Conservation (phyloP, 2,113 vertebrate genomes). For the Cephalopholis sonnerati region DNA sequence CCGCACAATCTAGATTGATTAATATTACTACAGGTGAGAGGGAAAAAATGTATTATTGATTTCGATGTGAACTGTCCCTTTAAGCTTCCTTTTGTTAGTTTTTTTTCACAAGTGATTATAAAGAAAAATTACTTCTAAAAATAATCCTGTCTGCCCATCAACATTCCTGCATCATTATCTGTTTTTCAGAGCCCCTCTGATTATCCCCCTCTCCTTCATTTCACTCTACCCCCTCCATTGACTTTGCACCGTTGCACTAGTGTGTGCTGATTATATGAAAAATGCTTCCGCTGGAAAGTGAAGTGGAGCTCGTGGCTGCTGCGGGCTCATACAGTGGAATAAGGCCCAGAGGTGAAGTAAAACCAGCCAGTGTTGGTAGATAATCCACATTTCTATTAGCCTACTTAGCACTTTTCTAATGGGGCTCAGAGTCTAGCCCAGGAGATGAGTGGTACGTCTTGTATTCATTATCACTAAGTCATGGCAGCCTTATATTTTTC, state of each 20-base stretch:
- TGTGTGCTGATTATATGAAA: slow-evolving; percentile 58
- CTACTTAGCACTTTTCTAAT: slow-evolving; percentile 76
- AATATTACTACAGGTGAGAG: too few relatives aligned
- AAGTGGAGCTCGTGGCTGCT: slow-evolving; percentile 49
- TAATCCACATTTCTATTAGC: slow-evolving; percentile 78
- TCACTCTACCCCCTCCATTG: slow-evolving; percentile 18
- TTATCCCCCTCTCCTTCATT: slow-evolving; percentile 3
- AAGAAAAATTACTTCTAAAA: background rate
- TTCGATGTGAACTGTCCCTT: too few relatives aligned
- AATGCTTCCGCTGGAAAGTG: slow-evolving; percentile 45
- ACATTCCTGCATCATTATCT: background rate
- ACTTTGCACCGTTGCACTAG: slow-evolving; percentile 30
- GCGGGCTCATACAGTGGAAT: slow-evolving; percentile 52
- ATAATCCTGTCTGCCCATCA: background rate
- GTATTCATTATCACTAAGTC: slow-evolving; percentile 67
- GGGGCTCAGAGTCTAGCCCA: slow-evolving; percentile 61
- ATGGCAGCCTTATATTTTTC: slow-evolving; percentile 39
- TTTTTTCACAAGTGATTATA: background rate
- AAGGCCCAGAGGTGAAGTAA: slow-evolving; percentile 68
- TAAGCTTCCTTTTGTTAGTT: background rate
- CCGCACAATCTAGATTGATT: too few relatives aligned
- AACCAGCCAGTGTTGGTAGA: slow-evolving; percentile 67
- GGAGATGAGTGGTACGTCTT: slow-evolving; percentile 64
- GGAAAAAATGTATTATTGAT: too few relatives aligned
- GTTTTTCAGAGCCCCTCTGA: background rate